Base-by-base conservation (phyloP, 2,113 vertebrate species). In the Tiliqua scincoides region DNA sequence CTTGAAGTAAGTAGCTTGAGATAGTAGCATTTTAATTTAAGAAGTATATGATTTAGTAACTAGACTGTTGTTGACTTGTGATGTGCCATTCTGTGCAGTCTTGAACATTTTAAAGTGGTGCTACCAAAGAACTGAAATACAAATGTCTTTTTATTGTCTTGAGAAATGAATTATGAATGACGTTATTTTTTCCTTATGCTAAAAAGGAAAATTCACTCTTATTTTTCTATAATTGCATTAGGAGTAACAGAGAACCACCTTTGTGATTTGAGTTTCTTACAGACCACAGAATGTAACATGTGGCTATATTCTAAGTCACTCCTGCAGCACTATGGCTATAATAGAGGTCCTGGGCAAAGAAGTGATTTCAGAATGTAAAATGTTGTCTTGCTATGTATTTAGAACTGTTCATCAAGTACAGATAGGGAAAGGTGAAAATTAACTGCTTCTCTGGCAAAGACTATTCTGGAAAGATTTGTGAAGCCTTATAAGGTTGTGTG, bases 1-100 rank as follows among this genome's bases (percentile, higher is more conserved):
- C 93, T 99, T 83, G 99, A 99, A 97, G 99, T 98, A 92, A 96
- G 97, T 92, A 32, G 30, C 40, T 57, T 57, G 54, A 12, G 17
- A 59, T n/a, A 21, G n/a, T 77, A 12, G 32, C 27, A 62, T 43
- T 59, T 0, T 54, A 74, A 27, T 80, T 68, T 61, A 81, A 81
- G 25, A 15, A 12, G 6, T 12, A 86, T 37, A 20, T 2, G 12
- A 12, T 25, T 30, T 35, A 37, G 77, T 37, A 43, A 62, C 52
- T 14, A 62, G 32, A 57, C 15, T 32, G n/a, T 74, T 7, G 59
- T 52, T 80, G 57, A 59, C 63, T 72, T 80, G n/a, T 30, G n/a
- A 65, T 63, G 23, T 32, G 10, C 30, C 3, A 32, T 76, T 76
- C 17, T 67, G 62, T 65, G 14, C 7, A 65, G 9, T n/a, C 15